Percentiles rank a stretch among this genome's conserved stretches.
Evolutionary conservation across 2,113 vertebrate species (phyloP).

Genomic region (Pyrgilauda ruficollis): DNA sequence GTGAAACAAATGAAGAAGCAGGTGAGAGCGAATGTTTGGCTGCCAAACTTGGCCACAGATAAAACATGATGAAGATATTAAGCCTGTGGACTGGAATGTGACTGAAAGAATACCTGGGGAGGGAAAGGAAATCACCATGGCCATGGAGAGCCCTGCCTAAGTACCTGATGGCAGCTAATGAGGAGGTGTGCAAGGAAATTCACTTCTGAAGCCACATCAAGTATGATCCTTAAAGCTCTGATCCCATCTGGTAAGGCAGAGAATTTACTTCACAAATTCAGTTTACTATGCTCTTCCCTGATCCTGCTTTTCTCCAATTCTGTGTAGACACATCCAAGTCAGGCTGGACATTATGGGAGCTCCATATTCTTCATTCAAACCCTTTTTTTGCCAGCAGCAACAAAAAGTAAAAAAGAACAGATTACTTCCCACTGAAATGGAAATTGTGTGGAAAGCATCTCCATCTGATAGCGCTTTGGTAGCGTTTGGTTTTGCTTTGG

Average conservation of each 20-base stretch:
- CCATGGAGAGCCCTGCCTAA: not conserved
- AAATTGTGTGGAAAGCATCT: fast-evolving
- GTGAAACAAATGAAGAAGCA: slow-evolving; percentile 42
- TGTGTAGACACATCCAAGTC: not conserved
- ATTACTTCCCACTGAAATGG: not conserved
- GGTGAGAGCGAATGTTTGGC: not conserved
- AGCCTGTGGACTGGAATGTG: not conserved
- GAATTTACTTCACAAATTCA: not conserved
- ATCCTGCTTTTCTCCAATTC: not conserved
- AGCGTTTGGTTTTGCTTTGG: not conserved
- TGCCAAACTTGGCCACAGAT: slow-evolving; percentile 51
- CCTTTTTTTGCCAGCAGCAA: not conserved
- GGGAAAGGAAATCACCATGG: slow-evolving; percentile 30
- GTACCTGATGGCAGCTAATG: slow-evolving; percentile 11
- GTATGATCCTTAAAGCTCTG: not conserved
- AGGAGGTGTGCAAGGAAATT: not conserved
- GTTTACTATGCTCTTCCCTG: not conserved
- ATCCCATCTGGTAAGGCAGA: not conserved
- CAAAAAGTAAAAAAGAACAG: not conserved
- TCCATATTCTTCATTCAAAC: not conserved
- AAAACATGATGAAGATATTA: slow-evolving; percentile 49
- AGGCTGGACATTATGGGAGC: not conserved
- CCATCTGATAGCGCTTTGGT: not conserved
- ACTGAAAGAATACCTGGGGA: slow-evolving; percentile 29
- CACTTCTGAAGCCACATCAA: not conserved